Evolutionary conservation across 1,140 invertebrate genomes (phyloP).

Genomic region (Macrostomum lignano): DNA sequence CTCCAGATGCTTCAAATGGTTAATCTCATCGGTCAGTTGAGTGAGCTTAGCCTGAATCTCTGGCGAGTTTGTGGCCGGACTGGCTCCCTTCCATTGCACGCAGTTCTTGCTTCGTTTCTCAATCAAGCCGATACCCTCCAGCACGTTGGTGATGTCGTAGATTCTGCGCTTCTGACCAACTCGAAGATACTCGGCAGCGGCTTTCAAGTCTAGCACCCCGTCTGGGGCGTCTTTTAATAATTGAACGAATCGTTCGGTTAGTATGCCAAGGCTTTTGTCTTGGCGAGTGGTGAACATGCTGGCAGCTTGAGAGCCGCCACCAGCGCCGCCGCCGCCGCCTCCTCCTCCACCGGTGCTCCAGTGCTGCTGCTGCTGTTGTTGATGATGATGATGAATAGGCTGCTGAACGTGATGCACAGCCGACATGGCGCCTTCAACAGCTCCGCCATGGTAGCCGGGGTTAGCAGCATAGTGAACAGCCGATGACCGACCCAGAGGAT

Average conservation of each 20-base stretch:
- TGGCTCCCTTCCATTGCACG: conserved; percentile 36
- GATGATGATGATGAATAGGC: too few relatives aligned
- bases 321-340: too few relatives aligned
- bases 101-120: conserved; percentile 94
- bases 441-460: too few relatives aligned
- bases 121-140: conserved; percentile 90
- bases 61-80: conserved; percentile 7
- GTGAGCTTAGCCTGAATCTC: conserved; percentile 35
- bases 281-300: too few relatives aligned
- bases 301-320: too few relatives aligned
- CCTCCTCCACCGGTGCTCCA: too few relatives aligned
- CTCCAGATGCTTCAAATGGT: conserved; percentile 45
- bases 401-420: too few relatives aligned
- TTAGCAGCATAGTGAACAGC: too few relatives aligned
- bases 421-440: too few relatives aligned
- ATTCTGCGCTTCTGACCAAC: conserved; percentile 71
- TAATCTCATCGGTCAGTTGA: conserved; percentile 44
- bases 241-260: conserved; percentile 78
- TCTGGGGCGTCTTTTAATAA: conserved; percentile 73
- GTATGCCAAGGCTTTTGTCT: conserved; percentile 73
- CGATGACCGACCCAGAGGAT: too few relatives aligned
- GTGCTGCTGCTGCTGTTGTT: too few relatives aligned
- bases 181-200: conserved; percentile 67
- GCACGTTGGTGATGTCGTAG: conserved; percentile 96
- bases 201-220: conserved; percentile 79